These are phyloP conservation scores for Leptosomus discolor DNA, from an alignment of 2,113 vertebrate species.

Conservation along the genomic window DNA sequence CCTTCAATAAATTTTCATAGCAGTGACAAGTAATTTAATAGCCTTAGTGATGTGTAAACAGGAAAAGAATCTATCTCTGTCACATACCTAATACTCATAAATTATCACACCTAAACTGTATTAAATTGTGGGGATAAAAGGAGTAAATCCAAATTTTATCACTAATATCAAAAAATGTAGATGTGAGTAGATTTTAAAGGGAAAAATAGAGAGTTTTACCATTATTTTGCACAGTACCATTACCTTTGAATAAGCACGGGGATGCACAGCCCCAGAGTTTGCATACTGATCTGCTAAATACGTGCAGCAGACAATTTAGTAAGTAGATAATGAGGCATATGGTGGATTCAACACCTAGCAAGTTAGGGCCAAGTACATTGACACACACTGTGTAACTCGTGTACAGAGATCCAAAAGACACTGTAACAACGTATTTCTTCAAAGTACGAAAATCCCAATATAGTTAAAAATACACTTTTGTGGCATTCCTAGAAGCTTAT, in stretches of 20 bases:
- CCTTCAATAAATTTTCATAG: neutral
- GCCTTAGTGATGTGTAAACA: neutral
- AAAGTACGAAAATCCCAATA: neutral
- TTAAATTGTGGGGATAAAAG: neutral
- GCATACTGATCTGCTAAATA: neutral
- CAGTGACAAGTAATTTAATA: neutral
- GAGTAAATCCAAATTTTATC: neutral
- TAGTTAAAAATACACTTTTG: neutral
- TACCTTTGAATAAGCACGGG: neutral
- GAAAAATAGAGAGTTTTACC: neutral
- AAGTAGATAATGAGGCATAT: neutral
- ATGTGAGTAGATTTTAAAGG: neutral
- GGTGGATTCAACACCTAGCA: neutral
- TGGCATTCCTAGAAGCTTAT: neutral
- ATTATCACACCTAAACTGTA: neutral
- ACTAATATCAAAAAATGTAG: neutral
- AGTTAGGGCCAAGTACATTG: neutral
- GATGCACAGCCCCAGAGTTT: neutral
- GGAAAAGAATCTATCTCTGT: neutral
- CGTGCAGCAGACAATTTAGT: neutral
- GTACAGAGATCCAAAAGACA: neutral
- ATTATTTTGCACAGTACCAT: neutral
- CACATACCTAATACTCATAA: neutral
- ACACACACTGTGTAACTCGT: neutral
- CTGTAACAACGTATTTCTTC: neutral